Base-by-base conservation (phyloP, 2,888 invertebrate species). In the Drosophila kuntzei region DNA sequence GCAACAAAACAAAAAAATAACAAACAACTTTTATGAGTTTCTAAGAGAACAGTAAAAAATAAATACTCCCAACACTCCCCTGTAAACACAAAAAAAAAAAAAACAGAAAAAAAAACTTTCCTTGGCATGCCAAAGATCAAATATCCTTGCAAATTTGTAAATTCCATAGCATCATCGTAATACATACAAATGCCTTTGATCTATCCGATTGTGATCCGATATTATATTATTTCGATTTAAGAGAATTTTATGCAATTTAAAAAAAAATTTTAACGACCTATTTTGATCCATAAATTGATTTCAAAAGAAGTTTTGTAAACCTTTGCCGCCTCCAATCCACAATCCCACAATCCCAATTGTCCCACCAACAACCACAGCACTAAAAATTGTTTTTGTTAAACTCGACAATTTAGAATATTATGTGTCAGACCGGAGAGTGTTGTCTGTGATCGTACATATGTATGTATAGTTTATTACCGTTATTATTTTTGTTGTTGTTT, bases 11-110 rank as follows among this genome's bases (percentile, higher is more conserved):
- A 9, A 16, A 29, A 5, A 37, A 36, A 25, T 50, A 18, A 22
- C 14, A 20, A 44, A 53, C 25, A 54, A 49, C 8, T 37, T 16
- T 53, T 60, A 57, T 70, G 49, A 70, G 64, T 69, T 73, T 58
- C 14, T 5, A 53, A 53, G 54, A 37, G 20, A 39, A 50, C 36
- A 18, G 50, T 29, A 43, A 50, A 47, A 41, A 36, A 27, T 8
- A 27, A 39, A n/a, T 34, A 29, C 9, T 11, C 12, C 20, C 20
- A 7, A n/a, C 39, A 54, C 44, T 0, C 41, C 43, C 50, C 32
- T 1, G 6, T 14, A 8, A 16, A 11, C 20, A 47, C 8, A 11
- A 14, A 16, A 16, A 32, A 2, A 47, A 47, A 47, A 20, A 29
- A 12, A n/a, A 11, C 2, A n/a, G 6, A 34, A 14, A 5, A 7